Evolutionary conservation across 2,797 vertebrate species (phyloP).

Genomic region (Discoglossus pictus): DNA sequence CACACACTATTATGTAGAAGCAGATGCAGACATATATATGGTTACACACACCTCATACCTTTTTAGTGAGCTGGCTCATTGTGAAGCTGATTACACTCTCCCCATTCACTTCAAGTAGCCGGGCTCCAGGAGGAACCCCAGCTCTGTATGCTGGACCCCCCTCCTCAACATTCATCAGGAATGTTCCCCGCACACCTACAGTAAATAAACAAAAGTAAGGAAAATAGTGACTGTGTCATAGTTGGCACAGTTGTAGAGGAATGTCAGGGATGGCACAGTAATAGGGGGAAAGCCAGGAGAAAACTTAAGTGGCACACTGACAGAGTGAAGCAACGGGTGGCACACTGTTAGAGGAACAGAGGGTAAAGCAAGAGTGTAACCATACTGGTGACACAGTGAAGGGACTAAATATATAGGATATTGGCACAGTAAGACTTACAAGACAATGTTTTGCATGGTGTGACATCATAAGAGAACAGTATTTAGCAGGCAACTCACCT

Average conservation of each 20-base stretch:
- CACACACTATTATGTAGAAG: too few species aligned
- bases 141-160: conserved; percentile 81
- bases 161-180: conserved; percentile 68
- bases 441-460: rapidly evolving
- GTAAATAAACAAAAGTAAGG: background rate
- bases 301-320: background rate
- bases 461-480: rapidly evolving
- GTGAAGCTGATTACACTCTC: conserved; percentile 70
- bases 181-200: conserved; percentile 76
- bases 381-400: too few species aligned
- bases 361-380: too few species aligned
- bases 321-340: background rate
- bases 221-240: background rate
- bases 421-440: too few species aligned
- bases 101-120: conserved; percentile 87
- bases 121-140: conserved; percentile 77
- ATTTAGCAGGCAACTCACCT: conserved; percentile 51
- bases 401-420: too few species aligned
- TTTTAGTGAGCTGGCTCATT: conserved; percentile 68
- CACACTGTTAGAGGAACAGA: background rate
- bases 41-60: conserved; percentile 65
- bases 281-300: too few species aligned
- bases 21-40: too few species aligned
- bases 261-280: background rate
- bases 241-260: background rate